Evolutionary conservation across 2,888 invertebrate genomes (phyloP).

Genomic region (Apoda limacodes): DNA sequence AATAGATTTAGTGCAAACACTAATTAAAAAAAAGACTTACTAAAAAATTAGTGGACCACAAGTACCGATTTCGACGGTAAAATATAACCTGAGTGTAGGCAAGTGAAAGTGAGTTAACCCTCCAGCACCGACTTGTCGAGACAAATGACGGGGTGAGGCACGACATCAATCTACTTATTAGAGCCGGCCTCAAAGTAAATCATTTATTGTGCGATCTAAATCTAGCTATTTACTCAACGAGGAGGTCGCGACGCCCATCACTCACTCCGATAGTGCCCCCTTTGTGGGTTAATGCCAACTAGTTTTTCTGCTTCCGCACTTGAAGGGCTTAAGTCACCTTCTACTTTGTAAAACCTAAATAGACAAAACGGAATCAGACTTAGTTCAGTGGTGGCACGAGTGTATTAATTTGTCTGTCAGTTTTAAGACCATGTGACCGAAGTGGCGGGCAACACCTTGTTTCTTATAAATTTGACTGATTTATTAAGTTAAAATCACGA

Average conservation of each 20-base stretch:
- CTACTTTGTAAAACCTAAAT: neutral
- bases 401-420: no score
- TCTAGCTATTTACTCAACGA: constrained; percentile 55
- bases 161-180: constrained; percentile 61
- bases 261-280: constrained; percentile 32
- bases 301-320: no score
- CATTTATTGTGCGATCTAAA: constrained; percentile 59
- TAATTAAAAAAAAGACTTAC: no score
- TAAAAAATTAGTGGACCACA: no score
- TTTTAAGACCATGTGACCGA: no score
- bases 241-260: constrained; percentile 45
- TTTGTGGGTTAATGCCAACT: no score
- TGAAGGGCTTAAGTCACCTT: no score
- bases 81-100: neutral
- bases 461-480: no score
- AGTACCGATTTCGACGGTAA: no score
- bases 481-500: no score
- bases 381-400: neutral
- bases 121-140: constrained; percentile 22
- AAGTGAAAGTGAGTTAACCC: neutral
- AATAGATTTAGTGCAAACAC: no score
- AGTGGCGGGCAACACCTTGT: no score
- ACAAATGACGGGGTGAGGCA: constrained; percentile 47
- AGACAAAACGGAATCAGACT: neutral
- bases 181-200: constrained; percentile 50